Percentiles rank a stretch among this genome's conserved stretches.
Evolutionary conservation across 1,140 invertebrate species (phyloP).

Genomic region (Drosophila virilis): DNA sequence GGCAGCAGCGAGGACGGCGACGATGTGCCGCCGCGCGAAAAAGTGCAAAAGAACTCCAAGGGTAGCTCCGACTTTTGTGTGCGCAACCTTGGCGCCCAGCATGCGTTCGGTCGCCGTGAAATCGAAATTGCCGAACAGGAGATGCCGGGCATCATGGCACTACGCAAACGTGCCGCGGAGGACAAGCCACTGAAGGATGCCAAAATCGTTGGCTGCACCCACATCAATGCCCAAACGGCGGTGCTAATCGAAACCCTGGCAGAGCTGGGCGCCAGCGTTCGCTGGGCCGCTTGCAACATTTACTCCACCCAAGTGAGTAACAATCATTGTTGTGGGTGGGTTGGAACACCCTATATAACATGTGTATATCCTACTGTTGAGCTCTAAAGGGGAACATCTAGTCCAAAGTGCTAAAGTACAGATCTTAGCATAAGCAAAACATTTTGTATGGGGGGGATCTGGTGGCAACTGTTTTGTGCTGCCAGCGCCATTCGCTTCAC

Average conservation of each 20-base stretch:
- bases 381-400: not conserved
- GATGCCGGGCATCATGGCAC: constrained; percentile 98
- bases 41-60: constrained; percentile 91
- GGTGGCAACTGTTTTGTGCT: constrained; percentile 10
- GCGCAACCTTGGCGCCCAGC: constrained; percentile 94
- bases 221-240: constrained; percentile 99
- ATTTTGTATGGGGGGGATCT: not conserved
- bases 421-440: not conserved
- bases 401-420: constrained; percentile 2
- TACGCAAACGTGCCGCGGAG: constrained; percentile 94
- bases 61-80: constrained; percentile 95
- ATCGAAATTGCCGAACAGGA: constrained; percentile 99
- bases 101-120: constrained; percentile 96
- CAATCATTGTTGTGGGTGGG: not conserved
- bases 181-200: constrained; percentile 98
- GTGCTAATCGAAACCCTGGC: constrained; percentile 97
- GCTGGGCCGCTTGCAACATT: constrained; percentile 99
- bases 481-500: constrained; percentile 36
- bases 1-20: constrained; percentile 95
- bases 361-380: too few species aligned
- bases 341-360: too few species aligned
- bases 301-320: constrained; percentile 94
- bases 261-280: constrained; percentile 94
- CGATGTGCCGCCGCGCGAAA: constrained; percentile 91
- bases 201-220: constrained; percentile 98